phyloP scores from a whole-genome alignment of 1,140 invertebrate species.

The Drosophila ogumai region DNA sequence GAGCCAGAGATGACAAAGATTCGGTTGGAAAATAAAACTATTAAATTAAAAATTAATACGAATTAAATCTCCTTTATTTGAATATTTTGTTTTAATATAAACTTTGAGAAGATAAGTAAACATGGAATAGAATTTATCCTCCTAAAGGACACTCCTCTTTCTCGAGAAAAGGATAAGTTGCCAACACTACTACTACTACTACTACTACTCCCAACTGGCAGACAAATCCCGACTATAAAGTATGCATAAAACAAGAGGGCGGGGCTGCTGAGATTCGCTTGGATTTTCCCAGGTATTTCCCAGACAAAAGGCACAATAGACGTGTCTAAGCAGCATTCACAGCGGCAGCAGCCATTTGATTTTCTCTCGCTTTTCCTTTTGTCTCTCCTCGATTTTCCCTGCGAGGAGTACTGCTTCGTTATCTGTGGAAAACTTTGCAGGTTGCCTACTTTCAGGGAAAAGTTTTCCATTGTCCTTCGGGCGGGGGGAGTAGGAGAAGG shows the following conservation, averaged over 20 bases:
- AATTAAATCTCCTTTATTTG: neutral
- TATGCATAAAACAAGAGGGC: constrained; percentile 32
- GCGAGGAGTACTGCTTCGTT: constrained; percentile 33
- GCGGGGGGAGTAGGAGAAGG: neutral
- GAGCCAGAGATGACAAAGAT: constrained; percentile 1
- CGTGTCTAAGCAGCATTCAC: constrained; percentile 67
- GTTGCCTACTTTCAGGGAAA: constrained; percentile 64
- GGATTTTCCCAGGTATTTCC: constrained; percentile 44
- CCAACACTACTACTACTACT: constrained; percentile 14
- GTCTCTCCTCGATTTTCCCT: constrained; percentile 9
- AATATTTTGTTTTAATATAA: neutral
- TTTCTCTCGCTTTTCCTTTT: constrained; percentile 38
- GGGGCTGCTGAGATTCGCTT: neutral
- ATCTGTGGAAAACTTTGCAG: constrained; percentile 49
- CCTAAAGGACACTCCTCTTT: neutral
- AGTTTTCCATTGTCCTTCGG: constrained; percentile 27
- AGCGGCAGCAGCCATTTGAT: constrained; percentile 56
- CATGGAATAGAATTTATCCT: neutral
- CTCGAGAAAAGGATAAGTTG: constrained; percentile 7
- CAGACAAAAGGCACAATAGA: constrained; percentile 72
- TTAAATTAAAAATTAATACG: too few relatives aligned
- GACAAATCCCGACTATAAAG: constrained; percentile 59
- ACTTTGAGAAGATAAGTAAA: neutral
- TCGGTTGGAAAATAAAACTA: too few relatives aligned
- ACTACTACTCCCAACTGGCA: constrained; percentile 46